phyloP scores from a whole-genome alignment of 2,888 invertebrate genomes.

The Cephus spinipes region DNA sequence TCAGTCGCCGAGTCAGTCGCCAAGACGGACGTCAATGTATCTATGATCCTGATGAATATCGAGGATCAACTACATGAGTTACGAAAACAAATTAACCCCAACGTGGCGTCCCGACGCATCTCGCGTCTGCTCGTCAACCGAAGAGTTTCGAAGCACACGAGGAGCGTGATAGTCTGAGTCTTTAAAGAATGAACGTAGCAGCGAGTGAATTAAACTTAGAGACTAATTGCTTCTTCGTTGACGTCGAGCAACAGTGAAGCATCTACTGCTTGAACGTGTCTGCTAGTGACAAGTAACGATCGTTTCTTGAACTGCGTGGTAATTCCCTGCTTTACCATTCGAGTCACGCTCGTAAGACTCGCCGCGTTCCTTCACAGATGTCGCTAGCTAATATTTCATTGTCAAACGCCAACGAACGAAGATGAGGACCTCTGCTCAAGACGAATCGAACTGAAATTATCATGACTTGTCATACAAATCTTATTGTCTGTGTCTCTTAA shows the following conservation, averaged over 20 bases:
- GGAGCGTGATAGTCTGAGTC: neutral
- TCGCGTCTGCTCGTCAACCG: neutral
- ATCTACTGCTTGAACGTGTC: neutral
- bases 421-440: neutral
- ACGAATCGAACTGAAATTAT: neutral
- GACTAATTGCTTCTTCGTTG: neutral
- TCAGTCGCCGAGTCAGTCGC: neutral
- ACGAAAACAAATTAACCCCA: neutral
- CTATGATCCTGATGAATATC: slow-evolving; percentile 21
- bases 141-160: neutral
- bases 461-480: neutral
- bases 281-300: slow-evolving; percentile 44
- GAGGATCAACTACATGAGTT: slow-evolving; percentile 33
- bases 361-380: neutral
- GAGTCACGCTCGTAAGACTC: neutral
- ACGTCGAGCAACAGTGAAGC: neutral
- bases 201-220: neutral
- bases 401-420: neutral
- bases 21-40: slow-evolving; percentile 21
- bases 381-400: neutral
- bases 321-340: slow-evolving; percentile 60
- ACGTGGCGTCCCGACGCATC: neutral
- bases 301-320: slow-evolving; percentile 35
- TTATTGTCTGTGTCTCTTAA: neutral
- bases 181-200: neutral